Conservation (phyloP, 2,888 invertebrate genomes). For the Parapristionchus giblindavisi region DNA sequence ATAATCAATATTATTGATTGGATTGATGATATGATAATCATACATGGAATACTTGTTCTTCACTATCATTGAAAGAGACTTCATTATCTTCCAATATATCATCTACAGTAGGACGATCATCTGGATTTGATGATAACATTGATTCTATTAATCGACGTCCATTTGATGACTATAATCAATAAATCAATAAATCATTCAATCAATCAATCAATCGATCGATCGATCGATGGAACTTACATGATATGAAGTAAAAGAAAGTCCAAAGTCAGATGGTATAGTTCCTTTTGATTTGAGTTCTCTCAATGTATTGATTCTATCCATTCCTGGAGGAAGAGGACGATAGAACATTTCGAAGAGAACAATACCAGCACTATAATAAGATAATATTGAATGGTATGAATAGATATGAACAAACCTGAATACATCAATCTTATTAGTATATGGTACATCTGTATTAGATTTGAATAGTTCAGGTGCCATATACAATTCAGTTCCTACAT, state of each 20-base stretch:
- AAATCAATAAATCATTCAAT: background rate
- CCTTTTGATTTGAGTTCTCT: conserved; percentile 52
- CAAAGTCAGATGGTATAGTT: conserved; percentile 44
- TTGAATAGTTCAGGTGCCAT: conserved; percentile 88
- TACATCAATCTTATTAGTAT: conserved; percentile 77
- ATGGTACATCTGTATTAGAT: conserved; percentile 40
- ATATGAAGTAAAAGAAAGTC: conserved; percentile 31
- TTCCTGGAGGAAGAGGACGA: conserved; percentile 83
- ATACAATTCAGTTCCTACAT: conserved; percentile 93
- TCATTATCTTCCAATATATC: conserved; percentile 54
- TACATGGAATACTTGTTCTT: conserved; percentile 48
- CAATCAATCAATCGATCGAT: background rate
- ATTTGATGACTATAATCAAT: background rate
- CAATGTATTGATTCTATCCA: conserved; percentile 87
- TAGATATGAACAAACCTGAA: conserved; percentile 76
- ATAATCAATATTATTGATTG: background rate
- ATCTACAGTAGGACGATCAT: conserved; percentile 52
- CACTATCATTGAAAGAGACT: conserved; percentile 54
- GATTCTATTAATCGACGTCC: conserved; percentile 43
- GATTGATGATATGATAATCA: background rate
- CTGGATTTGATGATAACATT: conserved; percentile 54
- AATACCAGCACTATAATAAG: conserved; percentile 68
- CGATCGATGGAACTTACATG: conserved; percentile 6
- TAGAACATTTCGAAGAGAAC: conserved; percentile 83
- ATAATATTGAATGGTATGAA: background rate